Conservation (phyloP, 2,797 vertebrate genomes). For the Intellagama lesueurii region DNA sequence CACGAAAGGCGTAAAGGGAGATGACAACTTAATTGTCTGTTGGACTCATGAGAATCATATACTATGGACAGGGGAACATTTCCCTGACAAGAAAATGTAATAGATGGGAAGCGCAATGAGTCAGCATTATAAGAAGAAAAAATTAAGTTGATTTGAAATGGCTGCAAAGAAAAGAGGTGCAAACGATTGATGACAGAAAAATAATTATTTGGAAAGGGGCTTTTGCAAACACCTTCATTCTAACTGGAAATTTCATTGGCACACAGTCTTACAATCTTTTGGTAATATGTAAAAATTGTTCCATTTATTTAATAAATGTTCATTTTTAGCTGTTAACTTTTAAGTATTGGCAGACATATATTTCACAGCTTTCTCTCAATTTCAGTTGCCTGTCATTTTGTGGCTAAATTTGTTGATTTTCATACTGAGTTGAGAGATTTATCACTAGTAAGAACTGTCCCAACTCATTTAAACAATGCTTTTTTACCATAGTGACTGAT, state of each 20-base stretch:
- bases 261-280: not conserved
- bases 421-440: not conserved
- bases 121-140: not conserved
- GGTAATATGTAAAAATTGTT: not conserved
- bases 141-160: not conserved
- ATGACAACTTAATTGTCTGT: not conserved
- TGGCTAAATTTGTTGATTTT: not conserved
- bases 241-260: not conserved
- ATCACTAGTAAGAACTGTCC: not conserved
- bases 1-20: not conserved
- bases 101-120: not conserved
- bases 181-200: not conserved
- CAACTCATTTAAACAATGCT: not conserved
- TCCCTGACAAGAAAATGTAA: not conserved
- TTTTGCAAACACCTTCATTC: not conserved
- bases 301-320: not conserved
- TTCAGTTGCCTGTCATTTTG: not conserved
- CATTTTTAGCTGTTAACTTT: not conserved
- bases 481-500: conserved; percentile 11
- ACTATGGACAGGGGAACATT: not conserved
- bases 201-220: not conserved
- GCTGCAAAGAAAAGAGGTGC: not conserved
- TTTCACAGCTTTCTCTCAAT: conserved; percentile 6
- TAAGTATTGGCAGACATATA: no score
- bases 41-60: not conserved